Base-by-base conservation (phyloP, 2,113 vertebrate species). In the Mastomys natalensis region DNA sequence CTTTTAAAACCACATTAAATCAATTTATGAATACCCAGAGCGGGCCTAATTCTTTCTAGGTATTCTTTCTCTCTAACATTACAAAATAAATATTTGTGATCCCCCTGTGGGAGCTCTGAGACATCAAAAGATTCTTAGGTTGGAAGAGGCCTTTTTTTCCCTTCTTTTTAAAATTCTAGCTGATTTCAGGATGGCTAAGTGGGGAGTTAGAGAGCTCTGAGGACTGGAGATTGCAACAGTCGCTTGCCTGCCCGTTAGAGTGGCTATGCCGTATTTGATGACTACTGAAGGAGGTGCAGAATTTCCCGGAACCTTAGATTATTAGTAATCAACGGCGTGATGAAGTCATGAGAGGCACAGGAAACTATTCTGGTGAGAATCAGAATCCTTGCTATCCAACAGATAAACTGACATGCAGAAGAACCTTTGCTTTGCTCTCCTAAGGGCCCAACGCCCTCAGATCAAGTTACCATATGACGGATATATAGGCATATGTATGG, bases 61-160 rank as follows among this genome's bases (percentile, higher is more conserved):
- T 73, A 82, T 7, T 4, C 40, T 87, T 24, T 68, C 51, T 64
- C 5, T 53, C 9, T 82, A 76, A 89, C 22, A 95, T 34, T 55
- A 87, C 55, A 72, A 26, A 40, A 89, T 58, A 95, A 78, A 78
- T 89, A 51, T 92, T 90, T 73, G 66, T 48, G 43, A 80, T 4
- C 45, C 45, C 70, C 24, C 34, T 6, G 5, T 62, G 4, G 70
- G 40, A 88, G 26, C 60, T 76, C 74, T 64, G 43, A n/a, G 26
- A 88, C 26, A 72, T 60, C 1, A 26, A 84, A 70, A 74, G 55
- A 66, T 31, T 55, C 76, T 87, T 40, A 85, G 1, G 11, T 85
- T 0, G 82, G 58, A 86, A 93, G 68, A 13, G 87, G 90, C 87
- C 29, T 8, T 24, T n/a, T 3, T 2, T 68, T 45, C n/a, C n/a